Base-by-base conservation (phyloP, 2,888 invertebrate species). In the Apantesis nais region DNA sequence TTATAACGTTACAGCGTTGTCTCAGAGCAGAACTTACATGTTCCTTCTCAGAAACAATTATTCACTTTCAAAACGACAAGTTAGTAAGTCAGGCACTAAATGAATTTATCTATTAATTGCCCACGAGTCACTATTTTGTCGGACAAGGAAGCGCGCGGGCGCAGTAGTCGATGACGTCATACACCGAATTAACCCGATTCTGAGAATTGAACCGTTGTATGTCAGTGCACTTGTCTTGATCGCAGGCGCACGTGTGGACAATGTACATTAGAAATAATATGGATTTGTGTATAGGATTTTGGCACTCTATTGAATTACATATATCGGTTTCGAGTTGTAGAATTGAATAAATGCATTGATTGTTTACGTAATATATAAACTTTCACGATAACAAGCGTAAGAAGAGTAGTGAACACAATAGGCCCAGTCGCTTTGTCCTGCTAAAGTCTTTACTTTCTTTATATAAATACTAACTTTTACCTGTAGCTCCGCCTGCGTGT, bases 111-210 rank as follows among this genome's bases (percentile, higher is more conserved):
- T 83, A 86, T 86, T 86, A 85, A 87, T 84, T 82, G 83, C 83
- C 78, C 75, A 78, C 83, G 79, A 82, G 82, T 83, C 80, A 83
- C 81, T 78, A 85, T 86, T 85, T 82, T 79, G 82, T 86, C 85
- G 85, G 88, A 91, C 88, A 84, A 90, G 90, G 90, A 91, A 91
- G 88, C 87, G 83, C 79, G 82, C 83, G 68, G 68, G 77, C 77
- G 77, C 74, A 73, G 73, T 77, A 85, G 80, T 77, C 76, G 78
- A 77, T 93, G 92, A 93, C 93, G 93, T 93, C 93, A 93, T 87
- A 86, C 85, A 86, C 92, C 84, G 86, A 93, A 93, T 94, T 93
- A 93, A 93, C 92, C 89, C 88, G 88, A 88, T 93, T 93, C 94
- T 81, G 85, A 92, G 93, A 93, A 93, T 85, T 84, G 86, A 89